These are phyloP conservation scores for Bombus pascuorum DNA, from an alignment of 1,140 invertebrate genomes.

Conservation along the genomic window DNA sequence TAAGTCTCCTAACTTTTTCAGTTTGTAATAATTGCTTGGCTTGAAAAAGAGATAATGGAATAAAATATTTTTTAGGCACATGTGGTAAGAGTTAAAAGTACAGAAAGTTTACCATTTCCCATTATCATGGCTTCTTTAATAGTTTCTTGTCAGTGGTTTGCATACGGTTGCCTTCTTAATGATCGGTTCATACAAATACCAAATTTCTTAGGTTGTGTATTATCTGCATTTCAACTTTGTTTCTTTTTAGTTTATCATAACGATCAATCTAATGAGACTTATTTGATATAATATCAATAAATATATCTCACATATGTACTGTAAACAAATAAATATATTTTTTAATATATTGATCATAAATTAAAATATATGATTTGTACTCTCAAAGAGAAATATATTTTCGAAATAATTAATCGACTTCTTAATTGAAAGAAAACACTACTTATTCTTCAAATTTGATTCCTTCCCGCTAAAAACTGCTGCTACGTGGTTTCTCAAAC, in stretches of 20 bases:
- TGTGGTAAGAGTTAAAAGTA: conserved; percentile 88
- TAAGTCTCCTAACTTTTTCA: conserved; percentile 71
- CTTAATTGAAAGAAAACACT: neutral
- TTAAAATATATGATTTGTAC: neutral
- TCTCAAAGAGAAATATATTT: conserved; percentile 37
- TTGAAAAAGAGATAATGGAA: neutral
- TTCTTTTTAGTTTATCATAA: conserved; percentile 88
- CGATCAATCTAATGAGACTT: conserved; percentile 71
- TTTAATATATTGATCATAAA: neutral
- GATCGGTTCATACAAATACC: conserved; percentile 89
- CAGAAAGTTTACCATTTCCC: conserved; percentile 90
- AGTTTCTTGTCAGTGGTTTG: conserved; percentile 89
- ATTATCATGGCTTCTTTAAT: conserved; percentile 90
- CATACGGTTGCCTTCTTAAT: conserved; percentile 88
- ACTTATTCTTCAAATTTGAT: neutral
- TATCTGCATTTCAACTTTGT: conserved; percentile 87
- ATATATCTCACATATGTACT: neutral
- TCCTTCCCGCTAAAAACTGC: neutral
- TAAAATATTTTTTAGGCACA: conserved; percentile 82
- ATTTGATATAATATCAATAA: conserved; percentile 67
- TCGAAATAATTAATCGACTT: neutral
- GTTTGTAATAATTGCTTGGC: neutral
- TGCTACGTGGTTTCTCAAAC: too few relatives aligned
- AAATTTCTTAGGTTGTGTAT: conserved; percentile 88
- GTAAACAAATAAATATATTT: neutral